Percentiles rank a stretch among this genome's conserved stretches.
These are phyloP conservation scores for Theretra japonica DNA, from an alignment of 2,888 invertebrate species.

Conservation along the genomic window DNA sequence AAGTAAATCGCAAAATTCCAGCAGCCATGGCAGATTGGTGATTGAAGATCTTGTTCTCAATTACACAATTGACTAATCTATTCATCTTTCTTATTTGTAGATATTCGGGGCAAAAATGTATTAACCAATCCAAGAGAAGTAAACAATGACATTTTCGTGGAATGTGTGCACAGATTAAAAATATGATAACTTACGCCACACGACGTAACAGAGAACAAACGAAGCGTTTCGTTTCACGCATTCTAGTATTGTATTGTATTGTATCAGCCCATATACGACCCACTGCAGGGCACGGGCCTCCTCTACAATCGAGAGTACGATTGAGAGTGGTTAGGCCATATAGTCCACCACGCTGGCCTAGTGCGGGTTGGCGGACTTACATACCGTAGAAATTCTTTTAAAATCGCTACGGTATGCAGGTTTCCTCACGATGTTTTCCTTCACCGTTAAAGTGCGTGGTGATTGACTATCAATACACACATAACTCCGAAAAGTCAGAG, in stretches of 20 bases:
- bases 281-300: too few relatives aligned
- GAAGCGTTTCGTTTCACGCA: conserved; percentile 15
- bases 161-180: background rate
- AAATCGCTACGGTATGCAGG: too few relatives aligned
- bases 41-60: conserved; percentile 11
- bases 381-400: too few relatives aligned
- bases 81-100: background rate
- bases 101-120: background rate
- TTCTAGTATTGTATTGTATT: background rate
- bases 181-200: background rate
- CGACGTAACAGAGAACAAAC: background rate
- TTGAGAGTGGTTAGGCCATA: too few relatives aligned
- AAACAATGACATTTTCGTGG: conserved; percentile 2
- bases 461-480: too few relatives aligned
- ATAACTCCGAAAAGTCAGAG: too few relatives aligned
- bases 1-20: conserved; percentile 55
- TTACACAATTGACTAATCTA: background rate
- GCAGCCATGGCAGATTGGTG: conserved; percentile 59
- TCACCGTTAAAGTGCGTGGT: too few relatives aligned
- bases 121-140: background rate
- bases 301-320: too few relatives aligned
- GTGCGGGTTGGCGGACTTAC: too few relatives aligned
- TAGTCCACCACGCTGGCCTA: too few relatives aligned
- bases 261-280: too few relatives aligned
- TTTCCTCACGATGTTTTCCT: too few relatives aligned